These are phyloP conservation scores for Hiodon tergisus DNA, from an alignment of 2,113 vertebrate species.

Conservation along the genomic window DNA sequence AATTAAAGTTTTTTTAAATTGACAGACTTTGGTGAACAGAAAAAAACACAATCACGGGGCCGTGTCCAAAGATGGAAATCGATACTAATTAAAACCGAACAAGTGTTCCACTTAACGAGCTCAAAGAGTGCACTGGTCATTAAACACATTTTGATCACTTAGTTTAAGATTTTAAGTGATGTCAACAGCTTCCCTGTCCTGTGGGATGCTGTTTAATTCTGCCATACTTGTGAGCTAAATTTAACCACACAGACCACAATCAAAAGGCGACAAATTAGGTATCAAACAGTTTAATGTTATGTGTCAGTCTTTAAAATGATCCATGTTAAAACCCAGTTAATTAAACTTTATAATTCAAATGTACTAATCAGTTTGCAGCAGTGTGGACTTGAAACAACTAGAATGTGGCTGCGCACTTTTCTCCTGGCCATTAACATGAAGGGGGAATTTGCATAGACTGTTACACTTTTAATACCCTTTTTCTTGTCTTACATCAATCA, in stretches of 20 bases:
- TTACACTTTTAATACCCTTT: constrained; percentile 71
- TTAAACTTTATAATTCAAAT: constrained; percentile 77
- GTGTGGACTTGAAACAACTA: constrained; percentile 58
- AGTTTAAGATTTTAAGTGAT: constrained; percentile 71
- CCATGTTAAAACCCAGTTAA: constrained; percentile 79
- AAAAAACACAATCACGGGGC: constrained; percentile 56
- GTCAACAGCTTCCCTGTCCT: constrained; percentile 61
- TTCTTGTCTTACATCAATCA: constrained; percentile 82
- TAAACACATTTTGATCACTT: constrained; percentile 77
- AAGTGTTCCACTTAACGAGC: constrained; percentile 71
- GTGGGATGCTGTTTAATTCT: constrained; percentile 62
- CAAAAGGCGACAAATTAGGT: constrained; percentile 74
- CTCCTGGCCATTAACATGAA: constrained; percentile 80
- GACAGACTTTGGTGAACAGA: constrained; percentile 45
- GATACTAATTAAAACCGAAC: constrained; percentile 88
- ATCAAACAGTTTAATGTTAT: constrained; percentile 79
- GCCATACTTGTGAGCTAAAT: constrained; percentile 56
- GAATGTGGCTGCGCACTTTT: constrained; percentile 60
- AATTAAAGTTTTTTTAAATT: constrained; percentile 40
- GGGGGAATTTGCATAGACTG: constrained; percentile 80
- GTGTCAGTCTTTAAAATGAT: constrained; percentile 75
- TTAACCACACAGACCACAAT: constrained; percentile 62
- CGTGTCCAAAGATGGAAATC: constrained; percentile 78
- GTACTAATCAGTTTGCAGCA: constrained; percentile 63
- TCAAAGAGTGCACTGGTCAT: constrained; percentile 70